These are phyloP conservation scores for Aricia agestis DNA, from an alignment of 1,140 invertebrate species.

Conservation along the genomic window DNA sequence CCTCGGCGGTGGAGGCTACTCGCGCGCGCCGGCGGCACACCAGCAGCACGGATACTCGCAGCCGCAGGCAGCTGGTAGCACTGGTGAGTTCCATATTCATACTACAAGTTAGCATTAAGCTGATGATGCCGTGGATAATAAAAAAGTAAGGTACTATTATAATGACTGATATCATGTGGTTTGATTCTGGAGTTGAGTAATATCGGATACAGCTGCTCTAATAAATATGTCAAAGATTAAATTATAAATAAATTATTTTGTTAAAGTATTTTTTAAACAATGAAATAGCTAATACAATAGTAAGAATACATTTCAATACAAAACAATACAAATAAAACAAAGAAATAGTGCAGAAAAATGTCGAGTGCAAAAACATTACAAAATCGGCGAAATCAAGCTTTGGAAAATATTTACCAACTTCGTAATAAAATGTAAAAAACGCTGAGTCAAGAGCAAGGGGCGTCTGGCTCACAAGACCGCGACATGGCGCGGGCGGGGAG, in stretches of 20 bases:
- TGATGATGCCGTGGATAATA: background rate
- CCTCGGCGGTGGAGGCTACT: conserved; percentile 81
- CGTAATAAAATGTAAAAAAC: conserved; percentile 71
- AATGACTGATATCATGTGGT: too few species aligned
- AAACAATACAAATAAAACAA: background rate
- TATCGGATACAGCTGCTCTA: too few species aligned
- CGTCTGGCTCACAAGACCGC: conserved; percentile 69
- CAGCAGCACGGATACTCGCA: conserved; percentile 79
- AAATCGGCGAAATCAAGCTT: conserved; percentile 55
- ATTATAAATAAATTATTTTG: too few species aligned
- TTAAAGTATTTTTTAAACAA: too few species aligned
- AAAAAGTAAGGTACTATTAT: background rate
- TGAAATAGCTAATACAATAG: too few species aligned
- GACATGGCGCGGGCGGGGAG: conserved; percentile 63
- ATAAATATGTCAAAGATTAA: too few species aligned
- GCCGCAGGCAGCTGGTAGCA: conserved; percentile 74
- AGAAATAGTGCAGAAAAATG: background rate
- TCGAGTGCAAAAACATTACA: conserved; percentile 31
- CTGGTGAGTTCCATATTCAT: conserved; percentile 45
- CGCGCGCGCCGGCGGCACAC: conserved; percentile 81
- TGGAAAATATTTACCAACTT: conserved; percentile 71
- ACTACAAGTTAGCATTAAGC: background rate
- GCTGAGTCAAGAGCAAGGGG: conserved; percentile 69
- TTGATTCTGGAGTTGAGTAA: too few species aligned
- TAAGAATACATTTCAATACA: too few species aligned